Evolutionary conservation across 2,797 vertebrate species (phyloP).

Genomic region (Hirundo rustica): DNA sequence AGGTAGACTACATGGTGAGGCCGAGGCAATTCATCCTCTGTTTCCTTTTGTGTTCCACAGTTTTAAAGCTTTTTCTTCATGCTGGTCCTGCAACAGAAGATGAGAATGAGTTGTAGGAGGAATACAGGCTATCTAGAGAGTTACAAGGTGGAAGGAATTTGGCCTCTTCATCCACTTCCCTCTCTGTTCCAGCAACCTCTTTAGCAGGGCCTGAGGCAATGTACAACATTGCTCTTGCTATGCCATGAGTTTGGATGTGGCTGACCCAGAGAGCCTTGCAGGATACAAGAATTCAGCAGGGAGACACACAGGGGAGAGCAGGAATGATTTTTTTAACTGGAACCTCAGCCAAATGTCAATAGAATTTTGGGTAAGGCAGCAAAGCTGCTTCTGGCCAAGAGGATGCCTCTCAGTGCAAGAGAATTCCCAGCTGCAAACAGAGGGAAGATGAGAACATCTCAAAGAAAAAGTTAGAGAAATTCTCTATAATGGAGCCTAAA

Average conservation of each 20-base stretch:
- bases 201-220: background rate
- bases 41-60: background rate
- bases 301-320: background rate
- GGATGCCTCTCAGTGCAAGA: background rate
- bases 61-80: conserved; percentile 5
- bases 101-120: background rate
- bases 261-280: conserved; percentile 5
- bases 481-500: background rate
- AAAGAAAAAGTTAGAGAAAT: background rate
- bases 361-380: background rate
- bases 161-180: conserved; percentile 1
- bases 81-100: background rate
- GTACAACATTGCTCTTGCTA: background rate
- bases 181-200: conserved; percentile 23
- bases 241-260: background rate
- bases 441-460: background rate
- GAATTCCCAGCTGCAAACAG: background rate
- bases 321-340: background rate
- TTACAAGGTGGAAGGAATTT: conserved; percentile 2
- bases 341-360: background rate
- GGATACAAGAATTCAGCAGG: background rate
- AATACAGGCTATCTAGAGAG: background rate
- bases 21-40: background rate
- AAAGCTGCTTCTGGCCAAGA: background rate
- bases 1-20: background rate